phyloP scores from a whole-genome alignment of 23 tunicate species.

The Clavelina lepadiformis region DNA sequence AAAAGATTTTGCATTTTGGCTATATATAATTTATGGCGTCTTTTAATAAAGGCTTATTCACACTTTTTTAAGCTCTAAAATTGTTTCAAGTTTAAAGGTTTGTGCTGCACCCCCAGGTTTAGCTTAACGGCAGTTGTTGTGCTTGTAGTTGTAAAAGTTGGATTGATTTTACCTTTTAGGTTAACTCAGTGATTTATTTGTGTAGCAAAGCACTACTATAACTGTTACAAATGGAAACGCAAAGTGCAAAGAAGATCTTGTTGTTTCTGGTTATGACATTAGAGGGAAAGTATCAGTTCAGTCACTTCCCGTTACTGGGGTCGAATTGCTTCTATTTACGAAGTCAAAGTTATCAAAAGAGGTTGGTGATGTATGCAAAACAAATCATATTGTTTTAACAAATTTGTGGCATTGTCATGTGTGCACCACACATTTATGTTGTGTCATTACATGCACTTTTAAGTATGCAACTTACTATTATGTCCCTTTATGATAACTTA shows the following conservation, averaged over 20 bases:
- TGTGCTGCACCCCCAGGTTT: too few relatives aligned
- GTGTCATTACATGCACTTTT: background rate
- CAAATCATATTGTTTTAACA: background rate
- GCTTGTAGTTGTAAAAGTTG: too few relatives aligned
- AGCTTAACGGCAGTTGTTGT: too few relatives aligned
- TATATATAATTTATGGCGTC: too few relatives aligned
- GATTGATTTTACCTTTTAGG: too few relatives aligned
- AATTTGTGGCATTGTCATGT: too few relatives aligned
- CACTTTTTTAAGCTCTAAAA: too few relatives aligned
- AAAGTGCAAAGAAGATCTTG: constrained; percentile 31
- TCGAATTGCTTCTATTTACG: constrained; percentile 63
- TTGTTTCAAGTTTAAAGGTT: too few relatives aligned
- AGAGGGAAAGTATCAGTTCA: constrained; percentile 54
- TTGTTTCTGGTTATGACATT: constrained; percentile 79
- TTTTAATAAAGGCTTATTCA: too few relatives aligned
- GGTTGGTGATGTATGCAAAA: constrained; percentile 13
- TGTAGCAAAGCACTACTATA: constrained; percentile 18
- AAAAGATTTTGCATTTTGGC: too few relatives aligned
- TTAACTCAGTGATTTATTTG: too few relatives aligned
- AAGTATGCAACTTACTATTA: background rate
- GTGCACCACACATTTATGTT: too few relatives aligned
- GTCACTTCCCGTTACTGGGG: constrained; percentile 62
- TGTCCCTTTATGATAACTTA: background rate
- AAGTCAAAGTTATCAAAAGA: constrained; percentile 26
- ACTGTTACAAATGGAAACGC: constrained; percentile 43